These are phyloP conservation scores for Elymnias hypermnestra DNA, from an alignment of 1,140 invertebrate genomes.

Conservation along the genomic window DNA sequence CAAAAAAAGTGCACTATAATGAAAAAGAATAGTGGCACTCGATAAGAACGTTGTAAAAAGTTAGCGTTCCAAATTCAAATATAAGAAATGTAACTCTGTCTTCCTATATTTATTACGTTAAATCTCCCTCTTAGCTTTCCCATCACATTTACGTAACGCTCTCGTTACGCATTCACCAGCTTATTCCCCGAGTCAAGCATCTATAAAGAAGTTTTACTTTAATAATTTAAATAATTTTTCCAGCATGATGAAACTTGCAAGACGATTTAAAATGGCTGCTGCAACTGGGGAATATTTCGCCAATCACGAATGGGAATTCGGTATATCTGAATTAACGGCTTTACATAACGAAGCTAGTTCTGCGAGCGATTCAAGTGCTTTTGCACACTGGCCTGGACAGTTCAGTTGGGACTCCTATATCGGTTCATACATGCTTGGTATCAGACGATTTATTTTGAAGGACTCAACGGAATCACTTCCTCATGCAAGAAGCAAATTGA, in stretches of 20 bases:
- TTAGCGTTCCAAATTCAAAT: too few relatives aligned
- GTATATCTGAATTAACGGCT: slow-evolving; percentile 82
- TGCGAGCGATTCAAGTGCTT: slow-evolving; percentile 78
- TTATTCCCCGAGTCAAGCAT: too few relatives aligned
- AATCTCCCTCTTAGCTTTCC: too few relatives aligned
- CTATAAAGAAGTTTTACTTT: too few relatives aligned
- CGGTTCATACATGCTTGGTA: slow-evolving; percentile 85
- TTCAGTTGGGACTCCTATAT: slow-evolving; percentile 60
- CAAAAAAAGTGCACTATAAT: too few relatives aligned
- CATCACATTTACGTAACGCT: too few relatives aligned
- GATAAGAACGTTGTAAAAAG: too few relatives aligned
- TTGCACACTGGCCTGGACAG: slow-evolving; percentile 60
- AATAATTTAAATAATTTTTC: too few relatives aligned
- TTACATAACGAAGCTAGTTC: slow-evolving; percentile 79
- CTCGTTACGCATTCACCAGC: too few relatives aligned
- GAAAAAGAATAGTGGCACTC: too few relatives aligned
- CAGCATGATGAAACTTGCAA: slow-evolving; percentile 90
- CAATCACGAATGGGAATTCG: slow-evolving; percentile 91
- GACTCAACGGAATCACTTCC: slow-evolving; percentile 82
- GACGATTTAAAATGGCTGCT: slow-evolving; percentile 86
- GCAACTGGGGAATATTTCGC: slow-evolving; percentile 91
- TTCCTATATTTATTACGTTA: too few relatives aligned
- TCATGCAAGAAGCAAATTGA: slow-evolving; percentile 80
- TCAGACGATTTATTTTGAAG: slow-evolving; percentile 87
- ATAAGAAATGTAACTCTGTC: too few relatives aligned